phyloP scores from a whole-genome alignment of 2,113 vertebrate species.

The Nanger granti region DNA sequence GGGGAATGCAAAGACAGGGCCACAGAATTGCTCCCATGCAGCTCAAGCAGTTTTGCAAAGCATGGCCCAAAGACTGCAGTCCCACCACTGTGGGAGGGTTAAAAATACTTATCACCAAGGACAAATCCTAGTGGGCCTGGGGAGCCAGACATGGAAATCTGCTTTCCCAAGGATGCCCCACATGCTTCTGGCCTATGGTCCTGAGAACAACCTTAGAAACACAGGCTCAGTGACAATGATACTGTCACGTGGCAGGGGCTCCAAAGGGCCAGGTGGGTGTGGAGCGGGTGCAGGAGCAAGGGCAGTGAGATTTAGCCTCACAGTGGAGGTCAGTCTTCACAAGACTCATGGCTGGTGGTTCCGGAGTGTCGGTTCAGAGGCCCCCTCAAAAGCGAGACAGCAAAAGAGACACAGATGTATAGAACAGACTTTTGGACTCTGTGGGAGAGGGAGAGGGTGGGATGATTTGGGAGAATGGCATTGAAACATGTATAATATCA shows the following conservation, averaged over 20 bases:
- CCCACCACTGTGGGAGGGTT: accelerated
- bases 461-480: no score
- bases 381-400: neutral
- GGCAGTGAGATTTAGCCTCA: neutral
- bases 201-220: neutral
- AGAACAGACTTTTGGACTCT: no score
- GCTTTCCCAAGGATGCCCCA: neutral
- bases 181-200: neutral
- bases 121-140: neutral
- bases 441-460: no score
- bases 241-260: accelerated
- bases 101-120: neutral
- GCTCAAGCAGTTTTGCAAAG: neutral
- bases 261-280: neutral
- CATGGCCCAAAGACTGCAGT: neutral
- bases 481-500: no score
- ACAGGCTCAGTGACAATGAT: no score
- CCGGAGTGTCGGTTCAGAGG: neutral
- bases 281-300: accelerated
- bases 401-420: no score
- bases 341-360: neutral
- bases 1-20: neutral
- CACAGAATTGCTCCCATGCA: neutral
- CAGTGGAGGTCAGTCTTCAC: neutral
- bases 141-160: neutral